Percentiles rank a stretch among this genome's conserved stretches.
Conservation (phyloP, 2,888 invertebrate genomes). For the Stenotaenia linearis region DNA sequence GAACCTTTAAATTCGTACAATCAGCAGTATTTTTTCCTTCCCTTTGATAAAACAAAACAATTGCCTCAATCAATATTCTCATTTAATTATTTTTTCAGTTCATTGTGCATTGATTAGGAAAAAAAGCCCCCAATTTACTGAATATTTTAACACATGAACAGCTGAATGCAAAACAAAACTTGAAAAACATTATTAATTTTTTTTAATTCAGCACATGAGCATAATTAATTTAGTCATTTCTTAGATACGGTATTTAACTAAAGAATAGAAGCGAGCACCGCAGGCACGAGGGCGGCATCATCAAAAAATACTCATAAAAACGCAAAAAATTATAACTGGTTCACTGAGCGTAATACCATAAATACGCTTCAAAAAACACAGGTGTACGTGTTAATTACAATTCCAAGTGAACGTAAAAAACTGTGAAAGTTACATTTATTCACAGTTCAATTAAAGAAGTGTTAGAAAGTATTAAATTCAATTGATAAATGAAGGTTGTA, state of each 20-base stretch:
- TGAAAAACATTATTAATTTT: neutral
- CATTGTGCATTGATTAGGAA: neutral
- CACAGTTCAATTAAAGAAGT: neutral
- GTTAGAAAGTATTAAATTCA: neutral
- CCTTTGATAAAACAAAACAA: neutral
- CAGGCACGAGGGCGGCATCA: neutral
- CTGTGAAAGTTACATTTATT: neutral
- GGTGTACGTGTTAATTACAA: neutral
- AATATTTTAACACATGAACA: neutral
- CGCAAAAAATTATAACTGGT: neutral
- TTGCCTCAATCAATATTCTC: neutral
- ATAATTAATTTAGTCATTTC: neutral
- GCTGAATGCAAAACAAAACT: neutral
- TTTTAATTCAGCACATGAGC: neutral
- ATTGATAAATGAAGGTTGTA: too few relatives aligned
- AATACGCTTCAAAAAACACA: neutral
- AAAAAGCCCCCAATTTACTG: neutral
- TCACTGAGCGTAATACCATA: neutral
- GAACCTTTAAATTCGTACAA: neutral
- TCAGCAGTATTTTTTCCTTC: neutral
- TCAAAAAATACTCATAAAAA: neutral
- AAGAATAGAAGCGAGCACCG: neutral
- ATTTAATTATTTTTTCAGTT: neutral
- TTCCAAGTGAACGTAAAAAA: neutral
- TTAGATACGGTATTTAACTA: neutral